Evolutionary conservation across 1,140 invertebrate species (phyloP).

Genomic region (Drosophila hydei): DNA sequence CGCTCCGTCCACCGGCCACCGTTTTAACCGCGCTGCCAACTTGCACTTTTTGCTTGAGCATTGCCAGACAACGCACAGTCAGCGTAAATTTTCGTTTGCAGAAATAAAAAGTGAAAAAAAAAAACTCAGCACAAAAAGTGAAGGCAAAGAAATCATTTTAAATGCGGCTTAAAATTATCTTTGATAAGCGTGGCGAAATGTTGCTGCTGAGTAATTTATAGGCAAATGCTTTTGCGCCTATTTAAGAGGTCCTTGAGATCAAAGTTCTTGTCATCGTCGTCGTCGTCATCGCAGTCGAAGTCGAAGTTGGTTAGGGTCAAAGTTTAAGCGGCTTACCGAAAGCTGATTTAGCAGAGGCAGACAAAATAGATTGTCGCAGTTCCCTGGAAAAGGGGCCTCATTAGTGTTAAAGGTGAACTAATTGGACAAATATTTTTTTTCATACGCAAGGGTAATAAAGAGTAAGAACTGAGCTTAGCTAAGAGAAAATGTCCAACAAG

Average conservation of each 20-base stretch:
- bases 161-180: conserved; percentile 78
- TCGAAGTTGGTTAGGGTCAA: conserved; percentile 46
- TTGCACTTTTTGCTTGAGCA: conserved; percentile 53
- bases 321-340: conserved; percentile 47
- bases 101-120: conserved; percentile 26
- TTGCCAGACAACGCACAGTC: conserved; percentile 75
- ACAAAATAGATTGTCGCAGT: not conserved
- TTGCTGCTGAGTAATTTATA: conserved; percentile 52
- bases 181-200: conserved; percentile 74
- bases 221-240: conserved; percentile 25
- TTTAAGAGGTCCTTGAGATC: conserved; percentile 46
- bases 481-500: too few relatives aligned
- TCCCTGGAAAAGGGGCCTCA: not conserved
- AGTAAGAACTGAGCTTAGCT: not conserved
- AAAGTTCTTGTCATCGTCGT: conserved; percentile 19
- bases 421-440: conserved; percentile 18
- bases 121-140: conserved; percentile 13
- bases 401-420: conserved; percentile 32
- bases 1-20: too few relatives aligned
- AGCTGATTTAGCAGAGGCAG: conserved; percentile 3
- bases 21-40: conserved; percentile 32
- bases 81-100: conserved; percentile 40
- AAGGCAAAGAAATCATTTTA: conserved; percentile 75
- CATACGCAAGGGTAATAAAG: not conserved
- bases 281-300: conserved; percentile 23